phyloP scores from a whole-genome alignment of 2,797 vertebrate species.

The Stomatorhinus walkeri region DNA sequence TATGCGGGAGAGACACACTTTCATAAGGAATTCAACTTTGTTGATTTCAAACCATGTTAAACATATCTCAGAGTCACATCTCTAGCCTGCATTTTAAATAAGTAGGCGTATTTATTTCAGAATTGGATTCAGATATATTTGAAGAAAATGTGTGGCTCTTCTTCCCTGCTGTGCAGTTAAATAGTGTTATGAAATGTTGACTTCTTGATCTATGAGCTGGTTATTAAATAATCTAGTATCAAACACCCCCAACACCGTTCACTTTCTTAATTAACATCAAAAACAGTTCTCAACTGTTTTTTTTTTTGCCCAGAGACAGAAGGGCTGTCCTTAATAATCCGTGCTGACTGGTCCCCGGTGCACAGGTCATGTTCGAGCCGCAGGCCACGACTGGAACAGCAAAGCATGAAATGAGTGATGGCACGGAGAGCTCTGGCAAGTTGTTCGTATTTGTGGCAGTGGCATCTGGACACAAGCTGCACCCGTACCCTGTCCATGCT shows the following conservation, averaged over 20 bases:
- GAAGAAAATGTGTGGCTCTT: neutral
- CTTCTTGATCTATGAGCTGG: neutral
- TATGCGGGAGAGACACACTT: neutral
- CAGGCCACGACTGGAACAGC: neutral
- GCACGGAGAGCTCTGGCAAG: neutral
- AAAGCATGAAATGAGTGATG: conserved; percentile 4
- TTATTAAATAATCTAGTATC: neutral
- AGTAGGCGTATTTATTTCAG: neutral
- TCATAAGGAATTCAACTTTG: neutral
- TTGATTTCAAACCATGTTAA: neutral
- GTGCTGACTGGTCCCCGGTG: neutral
- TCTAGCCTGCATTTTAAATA: neutral
- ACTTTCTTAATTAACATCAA: neutral
- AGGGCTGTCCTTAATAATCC: neutral
- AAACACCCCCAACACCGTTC: neutral
- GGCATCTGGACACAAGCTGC: neutral
- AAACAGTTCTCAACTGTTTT: neutral
- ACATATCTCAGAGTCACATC: neutral
- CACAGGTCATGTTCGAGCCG: neutral
- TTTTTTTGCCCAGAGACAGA: neutral
- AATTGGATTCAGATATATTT: neutral
- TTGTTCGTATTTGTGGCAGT: neutral
- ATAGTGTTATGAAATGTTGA: neutral
- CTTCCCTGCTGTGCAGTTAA: neutral
- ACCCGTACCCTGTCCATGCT: neutral